These are phyloP conservation scores for Ceratothoa steindachneri DNA, from an alignment of 2,888 invertebrate species.

Conservation along the genomic window DNA sequence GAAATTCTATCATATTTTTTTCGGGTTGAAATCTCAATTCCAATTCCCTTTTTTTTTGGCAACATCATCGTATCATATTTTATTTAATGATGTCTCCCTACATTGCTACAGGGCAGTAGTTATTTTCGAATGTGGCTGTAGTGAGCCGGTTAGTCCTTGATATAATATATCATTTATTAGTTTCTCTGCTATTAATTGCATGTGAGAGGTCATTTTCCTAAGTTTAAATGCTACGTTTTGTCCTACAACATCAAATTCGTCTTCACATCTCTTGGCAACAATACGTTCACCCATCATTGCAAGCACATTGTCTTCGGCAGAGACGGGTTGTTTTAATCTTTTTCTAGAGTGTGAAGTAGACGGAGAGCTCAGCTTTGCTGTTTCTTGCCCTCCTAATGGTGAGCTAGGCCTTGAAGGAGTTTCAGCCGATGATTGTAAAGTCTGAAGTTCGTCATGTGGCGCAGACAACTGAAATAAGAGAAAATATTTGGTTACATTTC, in stretches of 20 bases:
- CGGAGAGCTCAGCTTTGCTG: no score
- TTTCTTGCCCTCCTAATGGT: not conserved
- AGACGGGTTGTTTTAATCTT: no score
- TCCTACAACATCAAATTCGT: constrained; percentile 10
- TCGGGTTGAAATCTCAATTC: no score
- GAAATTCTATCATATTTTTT: no score
- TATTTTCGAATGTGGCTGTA: not conserved
- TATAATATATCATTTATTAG: constrained; percentile 3
- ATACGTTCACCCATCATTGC: not conserved
- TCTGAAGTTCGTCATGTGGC: no score
- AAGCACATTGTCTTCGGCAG: not conserved
- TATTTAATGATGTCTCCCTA: no score
- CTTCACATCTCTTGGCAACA: not conserved
- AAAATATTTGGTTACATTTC: no score
- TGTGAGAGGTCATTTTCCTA: not conserved
- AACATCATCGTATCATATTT: no score
- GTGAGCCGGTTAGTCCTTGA: not conserved
- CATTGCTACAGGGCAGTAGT: no score
- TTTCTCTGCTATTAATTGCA: not conserved
- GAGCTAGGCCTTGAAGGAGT: not conserved
- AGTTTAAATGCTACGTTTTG: constrained; percentile 10
- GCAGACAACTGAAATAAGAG: no score
- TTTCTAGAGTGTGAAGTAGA: no score
- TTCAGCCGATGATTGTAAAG: not conserved
- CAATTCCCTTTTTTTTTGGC: no score